These are phyloP conservation scores for Sardinella longiceps DNA, from an alignment of 2,797 vertebrate genomes.

Conservation along the genomic window DNA sequence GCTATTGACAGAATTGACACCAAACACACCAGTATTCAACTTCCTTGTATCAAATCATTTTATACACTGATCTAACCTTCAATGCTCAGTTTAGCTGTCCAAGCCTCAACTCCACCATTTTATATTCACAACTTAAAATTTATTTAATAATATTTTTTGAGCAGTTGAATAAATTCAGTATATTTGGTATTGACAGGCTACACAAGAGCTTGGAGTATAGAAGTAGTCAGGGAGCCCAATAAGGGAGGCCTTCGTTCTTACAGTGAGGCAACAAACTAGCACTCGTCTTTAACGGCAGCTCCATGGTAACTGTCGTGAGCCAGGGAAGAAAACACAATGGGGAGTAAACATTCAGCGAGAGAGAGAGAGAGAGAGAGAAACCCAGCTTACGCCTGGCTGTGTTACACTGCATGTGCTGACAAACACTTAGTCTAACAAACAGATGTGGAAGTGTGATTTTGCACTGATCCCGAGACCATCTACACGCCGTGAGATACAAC, in stretches of 20 bases:
- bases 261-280: neutral
- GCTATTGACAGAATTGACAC: neutral
- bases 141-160: conserved; percentile 4
- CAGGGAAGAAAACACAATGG: neutral
- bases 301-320: conserved; percentile 9
- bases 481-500: neutral
- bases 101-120: neutral
- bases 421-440: conserved; percentile 3
- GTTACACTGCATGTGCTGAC: neutral
- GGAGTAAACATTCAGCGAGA: conserved; percentile 11
- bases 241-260: neutral
- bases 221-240: neutral
- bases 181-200: conserved; percentile 20
- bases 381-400: neutral
- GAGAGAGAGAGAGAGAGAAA: neutral
- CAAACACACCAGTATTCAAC: neutral
- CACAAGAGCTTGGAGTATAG: conserved; percentile 8
- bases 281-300: neutral
- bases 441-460: neutral
- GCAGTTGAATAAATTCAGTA: conserved; percentile 12
- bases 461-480: conserved; percentile 2
- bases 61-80: neutral
- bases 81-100: neutral
- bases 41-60: neutral
- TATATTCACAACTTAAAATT: neutral